These are phyloP conservation scores for Epinephelus awoara DNA, from an alignment of 2,797 vertebrate species.

Conservation along the genomic window DNA sequence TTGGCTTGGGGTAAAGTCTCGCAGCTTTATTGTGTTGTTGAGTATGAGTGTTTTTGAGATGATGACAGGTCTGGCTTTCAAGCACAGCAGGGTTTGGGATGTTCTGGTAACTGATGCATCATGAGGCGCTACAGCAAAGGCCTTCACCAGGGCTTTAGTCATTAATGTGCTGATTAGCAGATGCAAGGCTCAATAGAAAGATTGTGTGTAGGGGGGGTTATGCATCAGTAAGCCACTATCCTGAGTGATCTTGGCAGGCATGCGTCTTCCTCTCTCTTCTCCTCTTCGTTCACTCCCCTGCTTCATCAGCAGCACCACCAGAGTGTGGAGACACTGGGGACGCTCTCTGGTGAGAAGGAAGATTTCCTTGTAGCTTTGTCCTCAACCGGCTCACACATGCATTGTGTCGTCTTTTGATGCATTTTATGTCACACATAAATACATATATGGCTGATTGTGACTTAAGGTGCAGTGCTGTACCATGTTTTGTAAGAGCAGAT, in stretches of 20 bases:
- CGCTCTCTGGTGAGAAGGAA: background rate
- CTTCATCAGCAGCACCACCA: slow-evolving; percentile 33
- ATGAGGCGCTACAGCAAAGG: slow-evolving; percentile 35
- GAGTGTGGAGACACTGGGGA: background rate
- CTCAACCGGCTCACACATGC: background rate
- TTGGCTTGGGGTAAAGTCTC: slow-evolving; percentile 34
- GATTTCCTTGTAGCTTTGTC: background rate
- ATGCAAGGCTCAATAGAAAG: slow-evolving; percentile 41
- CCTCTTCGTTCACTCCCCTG: slow-evolving; percentile 18
- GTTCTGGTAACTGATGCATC: background rate
- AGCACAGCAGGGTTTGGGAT: no score
- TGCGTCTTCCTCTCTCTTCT: slow-evolving; percentile 21
- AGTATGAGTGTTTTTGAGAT: slow-evolving; percentile 12
- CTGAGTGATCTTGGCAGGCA: slow-evolving; percentile 26
- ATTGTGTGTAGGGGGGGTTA: background rate
- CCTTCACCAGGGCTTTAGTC: slow-evolving; percentile 33
- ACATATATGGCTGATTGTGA: background rate
- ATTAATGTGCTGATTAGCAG: slow-evolving; percentile 67
- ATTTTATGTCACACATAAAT: background rate
- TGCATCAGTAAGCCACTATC: slow-evolving; percentile 50
- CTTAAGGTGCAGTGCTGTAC: background rate
- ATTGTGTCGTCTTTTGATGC: background rate
- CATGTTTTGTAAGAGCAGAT: background rate
- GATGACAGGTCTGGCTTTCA: slow-evolving; percentile 6
- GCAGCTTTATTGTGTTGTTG: slow-evolving; percentile 23